These are phyloP conservation scores for Fragum whitleyi DNA, from an alignment of 2,888 invertebrate species.

Conservation along the genomic window DNA sequence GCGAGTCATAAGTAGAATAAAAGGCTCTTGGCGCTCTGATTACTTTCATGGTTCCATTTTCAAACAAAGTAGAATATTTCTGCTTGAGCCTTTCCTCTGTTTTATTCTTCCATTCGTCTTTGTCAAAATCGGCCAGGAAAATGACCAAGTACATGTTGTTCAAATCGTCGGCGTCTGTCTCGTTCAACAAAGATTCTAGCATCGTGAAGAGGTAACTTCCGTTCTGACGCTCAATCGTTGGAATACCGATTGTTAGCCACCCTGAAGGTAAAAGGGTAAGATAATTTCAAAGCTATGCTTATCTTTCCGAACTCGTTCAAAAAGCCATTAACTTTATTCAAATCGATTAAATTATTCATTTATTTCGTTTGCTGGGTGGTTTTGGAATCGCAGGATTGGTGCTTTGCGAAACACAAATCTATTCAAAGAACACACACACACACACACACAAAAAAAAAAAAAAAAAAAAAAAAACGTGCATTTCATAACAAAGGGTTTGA, in stretches of 20 bases:
- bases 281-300: too few relatives aligned
- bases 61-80: conserved; percentile 60
- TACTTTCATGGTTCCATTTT: conserved; percentile 81
- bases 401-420: too few relatives aligned
- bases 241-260: conserved; percentile 85
- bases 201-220: conserved; percentile 84
- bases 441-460: too few relatives aligned
- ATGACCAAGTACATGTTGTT: conserved; percentile 83
- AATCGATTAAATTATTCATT: too few relatives aligned
- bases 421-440: too few relatives aligned
- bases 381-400: too few relatives aligned
- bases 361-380: too few relatives aligned
- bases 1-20: conserved; percentile 71
- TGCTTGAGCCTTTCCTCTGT: conserved; percentile 62
- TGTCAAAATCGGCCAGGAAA: conserved; percentile 84
- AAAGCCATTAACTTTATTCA: too few relatives aligned
- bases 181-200: conserved; percentile 82
- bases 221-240: conserved; percentile 83
- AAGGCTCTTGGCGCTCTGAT: conserved; percentile 76
- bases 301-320: too few relatives aligned
- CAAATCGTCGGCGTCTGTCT: conserved; percentile 79
- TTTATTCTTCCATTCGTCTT: conserved; percentile 63
- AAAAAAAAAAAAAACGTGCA: too few relatives aligned
- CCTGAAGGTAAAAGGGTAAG: conserved; percentile 70
- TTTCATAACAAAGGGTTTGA: too few relatives aligned